Evolutionary conservation across 2,113 vertebrate genomes (phyloP).

Genomic region (Echinops telfairi): DNA sequence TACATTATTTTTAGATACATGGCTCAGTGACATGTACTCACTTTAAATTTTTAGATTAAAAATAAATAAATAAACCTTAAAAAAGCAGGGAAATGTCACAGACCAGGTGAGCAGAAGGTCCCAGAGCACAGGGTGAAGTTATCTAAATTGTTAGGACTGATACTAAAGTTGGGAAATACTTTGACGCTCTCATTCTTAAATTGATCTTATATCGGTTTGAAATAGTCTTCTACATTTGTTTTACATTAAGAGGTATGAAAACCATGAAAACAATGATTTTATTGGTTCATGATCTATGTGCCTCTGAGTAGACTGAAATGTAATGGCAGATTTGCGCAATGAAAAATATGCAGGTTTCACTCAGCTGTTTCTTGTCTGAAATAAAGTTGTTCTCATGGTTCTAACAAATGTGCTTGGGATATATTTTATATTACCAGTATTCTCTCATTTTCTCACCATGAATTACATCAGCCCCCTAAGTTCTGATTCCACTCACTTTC

Average conservation of each 20-base stretch:
- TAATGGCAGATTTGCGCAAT: not conserved
- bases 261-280: not conserved
- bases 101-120: not conserved
- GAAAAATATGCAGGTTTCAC: not conserved
- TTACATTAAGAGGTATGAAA: not conserved
- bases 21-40: not conserved
- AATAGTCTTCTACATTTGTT: not conserved
- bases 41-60: not conserved
- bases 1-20: not conserved
- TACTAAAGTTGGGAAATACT: not conserved
- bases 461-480: not conserved
- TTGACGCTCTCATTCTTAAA: not conserved
- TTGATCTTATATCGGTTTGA: not conserved
- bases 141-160: not conserved
- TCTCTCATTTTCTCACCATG: not conserved
- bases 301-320: not conserved
- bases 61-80: not conserved
- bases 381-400: not conserved
- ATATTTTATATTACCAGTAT: not conserved
- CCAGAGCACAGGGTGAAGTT: not conserved
- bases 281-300: not conserved
- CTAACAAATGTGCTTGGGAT: not conserved
- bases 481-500: not conserved
- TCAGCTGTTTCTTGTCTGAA: not conserved
- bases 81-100: not conserved